Evolutionary conservation across 2,797 vertebrate species (phyloP), one percentile per base, ranked within the genome.

Genomic region (Buphagus erythrorhynchus): DNA sequence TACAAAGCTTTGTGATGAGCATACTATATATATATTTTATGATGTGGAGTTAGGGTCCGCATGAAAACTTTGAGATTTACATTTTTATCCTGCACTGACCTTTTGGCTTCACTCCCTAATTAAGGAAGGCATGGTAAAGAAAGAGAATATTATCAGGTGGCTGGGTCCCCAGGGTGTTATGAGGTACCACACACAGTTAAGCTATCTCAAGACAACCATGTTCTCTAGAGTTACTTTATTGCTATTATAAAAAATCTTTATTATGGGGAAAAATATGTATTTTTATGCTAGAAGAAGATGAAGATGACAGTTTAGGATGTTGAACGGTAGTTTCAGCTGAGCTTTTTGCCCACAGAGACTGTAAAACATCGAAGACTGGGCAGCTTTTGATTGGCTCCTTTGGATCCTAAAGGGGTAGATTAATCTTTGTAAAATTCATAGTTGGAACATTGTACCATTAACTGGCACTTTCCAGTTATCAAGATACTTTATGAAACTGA

Each of bases 201-300:
- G 97, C 98, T 98, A 98, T 98, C 97, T 98, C 98, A 98, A 98
- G 98, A 97, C 98, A 98, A 98, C 98, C 97, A 98, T 98, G 97
- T 98, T 98, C 98, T 98, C 96, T 94, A 94, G 97, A 98, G 98
- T 97, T 98, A 96, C 96, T 98, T 98, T 98, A 98, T 98, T 97
- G 97, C 98, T 98, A 98, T 98, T 98, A 98, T 98, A 98, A 98
- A 98, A 98, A 98, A 97, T 97, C 97, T 98, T 98, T 98, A 98
- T 98, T 98, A 98, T 98, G 97, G 97, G 97, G 87, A 90, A 98
- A 98, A 98, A 98, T 97, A 98, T 97, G 98, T 98, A 98, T 98
- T 98, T 98, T 98, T 98, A 98, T 98, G 98, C 97, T 96, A 95
- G 97, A 96, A 98, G 97, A 98, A 98, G 98, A 98, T 97, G 97